Evolutionary conservation across 2,888 invertebrate genomes (phyloP), one percentile per base, ranked within the genome.

Genomic region (Megalurothrips usitatus): DNA sequence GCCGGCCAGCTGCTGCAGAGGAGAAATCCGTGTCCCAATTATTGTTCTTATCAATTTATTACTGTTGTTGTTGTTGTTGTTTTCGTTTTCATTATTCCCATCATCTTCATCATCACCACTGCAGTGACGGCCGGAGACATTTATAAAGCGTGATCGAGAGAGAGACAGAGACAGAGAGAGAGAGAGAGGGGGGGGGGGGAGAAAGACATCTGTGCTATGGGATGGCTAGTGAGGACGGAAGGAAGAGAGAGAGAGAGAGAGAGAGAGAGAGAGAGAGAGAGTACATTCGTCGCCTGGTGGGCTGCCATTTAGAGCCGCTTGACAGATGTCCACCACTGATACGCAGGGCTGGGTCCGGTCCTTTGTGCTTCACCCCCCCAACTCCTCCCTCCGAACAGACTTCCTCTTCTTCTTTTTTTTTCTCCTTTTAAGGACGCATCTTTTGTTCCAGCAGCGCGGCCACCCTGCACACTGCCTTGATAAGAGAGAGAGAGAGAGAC

Each of bases 221-320:
- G n/a, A n/a, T n/a, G n/a, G n/a, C n/a, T n/a, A n/a, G n/a, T n/a
- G n/a, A n/a, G n/a, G n/a, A n/a, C n/a, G n/a, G n/a, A n/a, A n/a
- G n/a, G 10, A 10, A 52, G 52, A 52, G 52, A 52, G 52, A 52
- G 52, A 52, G 52, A 52, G 52, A 52, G 52, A 52, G 52, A 52
- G 52, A 52, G 52, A 52, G 52, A 52, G 52, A 52, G 52, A 52
- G 52, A 52, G 52, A 52, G 52, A 52, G 52, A 52, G 52, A 52
- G 52, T 19, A 2, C 12, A 10, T 2, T 52, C 19, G 10, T 0
- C 58, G 58, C 14, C 58, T 6, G 6, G 58, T 19, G 58, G 17
- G 58, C 58, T 14, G 19, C 19, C 19, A 58, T 58, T 43, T 43
- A 43, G 34, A 43, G 3, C 34, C 34, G 34, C 34, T 43, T 43